phyloP scores from a whole-genome alignment of 2,888 invertebrate genomes.

The Eristalinus aeneus region DNA sequence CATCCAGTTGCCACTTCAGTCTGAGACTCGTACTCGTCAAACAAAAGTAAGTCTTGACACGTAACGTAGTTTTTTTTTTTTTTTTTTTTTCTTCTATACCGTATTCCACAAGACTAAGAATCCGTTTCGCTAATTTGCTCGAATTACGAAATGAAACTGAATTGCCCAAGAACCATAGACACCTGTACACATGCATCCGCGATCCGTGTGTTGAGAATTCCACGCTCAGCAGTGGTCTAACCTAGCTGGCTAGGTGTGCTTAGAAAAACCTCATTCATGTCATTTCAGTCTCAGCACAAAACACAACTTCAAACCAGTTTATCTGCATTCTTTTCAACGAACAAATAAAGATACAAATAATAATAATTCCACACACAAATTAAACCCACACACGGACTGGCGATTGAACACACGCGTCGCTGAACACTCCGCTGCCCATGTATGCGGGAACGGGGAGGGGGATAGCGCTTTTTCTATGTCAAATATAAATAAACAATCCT shows the following conservation, averaged over 20 bases:
- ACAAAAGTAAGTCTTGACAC: conserved; percentile 23
- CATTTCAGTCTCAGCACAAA: conserved; percentile 22
- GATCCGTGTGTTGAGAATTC: background rate
- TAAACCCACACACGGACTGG: conserved; percentile 57
- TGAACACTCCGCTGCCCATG: background rate
- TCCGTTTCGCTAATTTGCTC: conserved; percentile 54
- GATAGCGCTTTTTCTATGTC: conserved; percentile 59
- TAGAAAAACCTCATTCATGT: conserved; percentile 64
- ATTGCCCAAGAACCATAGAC: conserved; percentile 56
- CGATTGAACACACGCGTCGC: background rate
- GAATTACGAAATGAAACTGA: conserved; percentile 53
- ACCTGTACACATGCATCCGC: background rate
- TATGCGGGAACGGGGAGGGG: too few species aligned
- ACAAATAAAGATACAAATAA: conserved; percentile 42
- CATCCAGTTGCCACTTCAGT: background rate
- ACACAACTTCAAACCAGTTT: conserved; percentile 57
- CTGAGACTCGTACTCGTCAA: background rate
- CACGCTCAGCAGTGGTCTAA: background rate
- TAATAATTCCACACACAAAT: conserved; percentile 59
- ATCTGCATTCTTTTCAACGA: conserved; percentile 61
- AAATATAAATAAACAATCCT: conserved; percentile 69
- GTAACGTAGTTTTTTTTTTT: too few species aligned
- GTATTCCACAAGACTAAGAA: conserved; percentile 18
- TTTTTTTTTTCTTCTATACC: background rate
- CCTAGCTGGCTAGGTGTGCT: conserved; percentile 29